Conservation (phyloP, 2,797 vertebrate species). For the Amniataba percoides region DNA sequence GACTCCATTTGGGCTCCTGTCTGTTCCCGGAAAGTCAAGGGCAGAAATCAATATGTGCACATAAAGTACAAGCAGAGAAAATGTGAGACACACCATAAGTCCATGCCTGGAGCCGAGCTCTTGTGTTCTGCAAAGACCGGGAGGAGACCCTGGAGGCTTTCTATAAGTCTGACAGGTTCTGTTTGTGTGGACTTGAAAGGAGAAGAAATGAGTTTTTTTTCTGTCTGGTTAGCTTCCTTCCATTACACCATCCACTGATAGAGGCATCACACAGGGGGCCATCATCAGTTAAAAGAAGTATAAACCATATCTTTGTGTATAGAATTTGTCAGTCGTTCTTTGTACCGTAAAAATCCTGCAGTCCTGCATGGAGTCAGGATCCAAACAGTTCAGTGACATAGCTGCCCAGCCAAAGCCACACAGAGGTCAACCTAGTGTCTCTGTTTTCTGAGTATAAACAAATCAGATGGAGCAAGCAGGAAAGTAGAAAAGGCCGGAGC, state of each 20-base stretch:
- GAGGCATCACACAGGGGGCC: background rate
- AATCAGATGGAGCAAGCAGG: conserved; percentile 7
- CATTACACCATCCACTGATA: background rate
- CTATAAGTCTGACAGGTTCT: conserved; percentile 2
- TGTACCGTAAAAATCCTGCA: background rate
- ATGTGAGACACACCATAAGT: conserved; percentile 25
- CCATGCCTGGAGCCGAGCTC: conserved; percentile 11
- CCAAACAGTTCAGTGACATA: background rate
- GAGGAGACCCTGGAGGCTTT: conserved; percentile 1
- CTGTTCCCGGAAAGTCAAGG: conserved; percentile 37
- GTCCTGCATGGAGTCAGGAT: background rate
- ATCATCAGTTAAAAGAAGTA: background rate
- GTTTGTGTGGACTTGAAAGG: conserved; percentile 8
- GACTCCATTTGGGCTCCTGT: conserved; percentile 14
- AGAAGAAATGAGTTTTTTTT: conserved; percentile 5
- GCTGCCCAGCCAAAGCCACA: background rate
- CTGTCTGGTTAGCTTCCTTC: background rate
- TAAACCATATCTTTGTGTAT: background rate
- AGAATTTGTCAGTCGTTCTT: background rate
- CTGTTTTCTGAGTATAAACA: conserved; percentile 7
- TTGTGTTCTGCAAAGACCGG: conserved; percentile 7
- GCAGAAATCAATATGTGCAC: conserved; percentile 49
- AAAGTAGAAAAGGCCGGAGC: conserved; percentile 29
- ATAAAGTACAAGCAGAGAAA: conserved; percentile 30
- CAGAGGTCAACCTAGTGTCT: background rate